Conservation (phyloP, 2,888 invertebrate species). For the Daptonema setosum region DNA sequence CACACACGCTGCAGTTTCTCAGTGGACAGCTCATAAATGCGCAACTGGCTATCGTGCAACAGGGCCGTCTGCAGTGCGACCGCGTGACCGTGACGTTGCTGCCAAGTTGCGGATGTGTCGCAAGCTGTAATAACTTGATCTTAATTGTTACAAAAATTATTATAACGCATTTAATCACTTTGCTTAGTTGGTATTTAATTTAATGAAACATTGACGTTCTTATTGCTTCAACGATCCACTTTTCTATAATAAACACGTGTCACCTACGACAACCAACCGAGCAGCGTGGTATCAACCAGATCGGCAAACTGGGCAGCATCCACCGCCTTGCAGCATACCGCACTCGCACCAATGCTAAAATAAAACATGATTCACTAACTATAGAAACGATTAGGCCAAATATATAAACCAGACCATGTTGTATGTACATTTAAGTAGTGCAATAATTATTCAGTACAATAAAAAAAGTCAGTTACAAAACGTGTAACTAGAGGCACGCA, state of each 20-base stretch:
- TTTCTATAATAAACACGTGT: background rate
- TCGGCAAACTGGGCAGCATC: background rate
- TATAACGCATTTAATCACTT: too few species aligned
- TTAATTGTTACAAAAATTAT: too few species aligned
- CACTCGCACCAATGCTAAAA: background rate
- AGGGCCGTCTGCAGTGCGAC: conserved; percentile 62
- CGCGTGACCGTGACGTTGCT: conserved; percentile 55
- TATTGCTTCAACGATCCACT: too few species aligned
- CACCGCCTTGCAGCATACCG: background rate
- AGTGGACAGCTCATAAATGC: background rate
- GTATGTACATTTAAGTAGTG: too few species aligned
- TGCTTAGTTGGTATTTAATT: too few species aligned
- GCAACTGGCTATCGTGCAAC: conserved; percentile 55
- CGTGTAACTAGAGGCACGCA: background rate
- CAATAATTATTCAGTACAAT: too few species aligned
- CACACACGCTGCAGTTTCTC: background rate
- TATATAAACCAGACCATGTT: too few species aligned
- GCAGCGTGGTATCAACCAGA: background rate
- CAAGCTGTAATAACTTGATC: conserved; percentile 31
- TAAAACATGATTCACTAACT: too few species aligned
- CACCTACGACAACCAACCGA: background rate
- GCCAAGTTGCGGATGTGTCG: conserved; percentile 36
- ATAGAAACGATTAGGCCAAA: too few species aligned
- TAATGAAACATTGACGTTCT: too few species aligned
- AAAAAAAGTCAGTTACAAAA: too few species aligned